Conservation (phyloP, 2,888 invertebrate genomes). For the Epistrophe eligans region DNA sequence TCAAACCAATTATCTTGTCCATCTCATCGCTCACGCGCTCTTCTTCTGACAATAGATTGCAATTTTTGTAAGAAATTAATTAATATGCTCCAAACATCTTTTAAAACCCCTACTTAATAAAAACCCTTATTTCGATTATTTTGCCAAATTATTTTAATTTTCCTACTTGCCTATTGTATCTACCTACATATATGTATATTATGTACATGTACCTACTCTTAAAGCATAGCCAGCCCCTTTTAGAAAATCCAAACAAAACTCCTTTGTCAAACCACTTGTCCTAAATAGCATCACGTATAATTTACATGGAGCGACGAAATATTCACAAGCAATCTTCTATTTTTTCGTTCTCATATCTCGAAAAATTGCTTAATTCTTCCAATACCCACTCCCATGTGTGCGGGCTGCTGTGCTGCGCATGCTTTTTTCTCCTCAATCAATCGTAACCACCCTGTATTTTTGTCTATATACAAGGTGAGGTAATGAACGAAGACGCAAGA, state of each 20-base stretch:
- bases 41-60: not conserved
- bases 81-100: not conserved
- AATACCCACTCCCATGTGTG: constrained; percentile 18
- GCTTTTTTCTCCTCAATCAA: not conserved
- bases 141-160: constrained; percentile 40
- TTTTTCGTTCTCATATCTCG: not conserved
- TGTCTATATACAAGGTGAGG: constrained; percentile 50
- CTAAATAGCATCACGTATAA: constrained; percentile 68
- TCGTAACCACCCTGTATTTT: constrained; percentile 56
- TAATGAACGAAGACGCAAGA: constrained; percentile 49
- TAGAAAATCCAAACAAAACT: constrained; percentile 1
- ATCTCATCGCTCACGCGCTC: not conserved
- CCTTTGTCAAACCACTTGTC: constrained; percentile 66
- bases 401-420: constrained; percentile 51
- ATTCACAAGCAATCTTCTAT: constrained; percentile 20
- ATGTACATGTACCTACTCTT: not conserved
- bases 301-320: constrained; percentile 33
- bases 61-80: not conserved
- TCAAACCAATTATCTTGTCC: not conserved
- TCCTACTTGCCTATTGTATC: not conserved
- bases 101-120: not conserved
- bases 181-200: not conserved
- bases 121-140: constrained; percentile 14
- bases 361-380: constrained; percentile 34
- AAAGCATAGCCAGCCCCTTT: not conserved